Evolutionary conservation across 2,797 vertebrate genomes (phyloP).

Genomic region (Brachyrhaphis roseni): DNA sequence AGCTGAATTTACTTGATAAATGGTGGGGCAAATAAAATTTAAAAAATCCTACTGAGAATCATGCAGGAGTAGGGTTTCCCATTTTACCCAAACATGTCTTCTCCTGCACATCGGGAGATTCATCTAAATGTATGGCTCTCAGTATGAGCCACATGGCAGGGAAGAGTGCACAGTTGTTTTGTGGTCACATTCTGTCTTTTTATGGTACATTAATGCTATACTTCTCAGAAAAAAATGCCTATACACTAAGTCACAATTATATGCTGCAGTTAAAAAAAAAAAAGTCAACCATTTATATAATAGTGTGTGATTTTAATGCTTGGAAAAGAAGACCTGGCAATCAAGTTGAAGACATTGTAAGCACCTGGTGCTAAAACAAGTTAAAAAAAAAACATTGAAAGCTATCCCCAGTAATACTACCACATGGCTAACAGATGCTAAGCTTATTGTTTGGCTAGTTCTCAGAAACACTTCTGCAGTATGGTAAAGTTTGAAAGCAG

Average conservation of each 20-base stretch:
- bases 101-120: constrained; percentile 15
- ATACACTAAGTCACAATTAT: constrained; percentile 54
- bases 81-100: constrained; percentile 22
- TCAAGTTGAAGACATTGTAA: constrained; percentile 1
- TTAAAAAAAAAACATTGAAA: background rate
- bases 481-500: constrained; percentile 7
- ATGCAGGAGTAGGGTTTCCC: constrained; percentile 18
- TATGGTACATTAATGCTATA: constrained; percentile 66
- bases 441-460: constrained; percentile 16
- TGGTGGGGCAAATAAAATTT: constrained; percentile 11
- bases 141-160: constrained; percentile 24
- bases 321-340: constrained; percentile 19
- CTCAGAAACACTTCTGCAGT: background rate
- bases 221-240: constrained; percentile 30
- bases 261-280: constrained; percentile 42
- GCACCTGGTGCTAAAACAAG: constrained; percentile 2
- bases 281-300: constrained; percentile 47
- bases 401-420: background rate
- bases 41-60: constrained; percentile 8
- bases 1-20: constrained; percentile 25
- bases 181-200: constrained; percentile 64
- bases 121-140: constrained; percentile 40
- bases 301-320: constrained; percentile 49
- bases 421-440: background rate
- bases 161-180: constrained; percentile 43